phyloP scores from a whole-genome alignment of 2,888 invertebrate species.

The Rotaria macrura region DNA sequence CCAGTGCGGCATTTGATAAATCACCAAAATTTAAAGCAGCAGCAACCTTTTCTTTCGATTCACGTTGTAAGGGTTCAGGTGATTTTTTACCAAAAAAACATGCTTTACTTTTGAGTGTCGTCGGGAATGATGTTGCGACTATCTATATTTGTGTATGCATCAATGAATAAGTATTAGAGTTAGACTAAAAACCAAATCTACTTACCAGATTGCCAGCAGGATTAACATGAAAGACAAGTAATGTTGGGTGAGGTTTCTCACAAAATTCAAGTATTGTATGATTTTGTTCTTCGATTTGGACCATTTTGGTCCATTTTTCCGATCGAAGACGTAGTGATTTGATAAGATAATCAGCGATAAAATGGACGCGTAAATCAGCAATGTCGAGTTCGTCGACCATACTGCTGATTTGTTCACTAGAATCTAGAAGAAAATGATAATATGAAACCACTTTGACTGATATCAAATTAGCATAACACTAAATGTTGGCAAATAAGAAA shows the following conservation, averaged over 20 bases:
- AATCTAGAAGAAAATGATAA: not conserved
- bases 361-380: slow-evolving; percentile 66
- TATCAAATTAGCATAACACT: not conserved
- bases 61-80: slow-evolving; percentile 35
- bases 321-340: slow-evolving; percentile 70
- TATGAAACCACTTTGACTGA: too few species aligned
- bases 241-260: slow-evolving; percentile 44
- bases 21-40: slow-evolving; percentile 70
- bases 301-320: slow-evolving; percentile 79
- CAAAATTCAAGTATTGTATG: slow-evolving; percentile 47
- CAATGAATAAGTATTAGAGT: not conserved
- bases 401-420: not conserved
- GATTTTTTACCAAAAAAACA: slow-evolving; percentile 68
- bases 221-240: slow-evolving; percentile 41
- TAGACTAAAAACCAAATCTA: not conserved
- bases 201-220: slow-evolving; percentile 51
- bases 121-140: slow-evolving; percentile 71
- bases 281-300: slow-evolving; percentile 47
- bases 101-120: slow-evolving; percentile 57
- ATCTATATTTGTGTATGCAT: slow-evolving; percentile 43
- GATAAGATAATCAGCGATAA: slow-evolving; percentile 63
- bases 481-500: not conserved
- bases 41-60: slow-evolving; percentile 57
- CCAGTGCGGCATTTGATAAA: slow-evolving; percentile 74
- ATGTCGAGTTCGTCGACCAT: slow-evolving; percentile 43